phyloP scores from a whole-genome alignment of 1,140 invertebrate genomes.

The Drosophila pallidifrons region DNA sequence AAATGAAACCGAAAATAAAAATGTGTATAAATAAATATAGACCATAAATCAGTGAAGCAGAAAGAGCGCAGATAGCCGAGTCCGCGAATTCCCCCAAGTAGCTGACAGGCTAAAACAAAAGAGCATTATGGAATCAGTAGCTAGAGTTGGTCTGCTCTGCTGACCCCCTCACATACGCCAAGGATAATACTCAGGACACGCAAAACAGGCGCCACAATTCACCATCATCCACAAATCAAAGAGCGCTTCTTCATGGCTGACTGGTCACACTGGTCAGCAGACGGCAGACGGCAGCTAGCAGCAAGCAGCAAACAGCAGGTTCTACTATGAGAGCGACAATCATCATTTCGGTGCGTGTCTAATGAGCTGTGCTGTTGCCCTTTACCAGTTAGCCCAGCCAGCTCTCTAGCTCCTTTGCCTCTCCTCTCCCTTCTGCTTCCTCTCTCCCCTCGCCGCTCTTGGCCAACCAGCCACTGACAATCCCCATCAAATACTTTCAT shows the following conservation, averaged over 20 bases:
- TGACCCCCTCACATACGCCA: no score
- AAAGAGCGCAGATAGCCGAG: constrained; percentile 66
- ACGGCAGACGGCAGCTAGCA: constrained; percentile 12
- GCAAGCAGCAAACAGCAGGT: constrained; percentile 14
- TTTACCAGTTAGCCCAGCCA: neutral
- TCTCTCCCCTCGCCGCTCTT: neutral
- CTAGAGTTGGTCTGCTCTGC: no score
- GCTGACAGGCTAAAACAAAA: constrained; percentile 36
- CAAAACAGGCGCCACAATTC: constrained; percentile 43
- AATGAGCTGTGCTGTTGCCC: constrained; percentile 73
- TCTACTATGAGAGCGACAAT: constrained; percentile 49
- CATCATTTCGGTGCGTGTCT: constrained; percentile 77
- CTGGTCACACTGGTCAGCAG: constrained; percentile 59
- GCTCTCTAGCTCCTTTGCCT: neutral
- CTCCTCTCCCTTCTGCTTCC: neutral
- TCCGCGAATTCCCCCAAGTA: constrained; percentile 31
- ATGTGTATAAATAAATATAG: constrained; percentile 67
- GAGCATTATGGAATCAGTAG: constrained; percentile 19
- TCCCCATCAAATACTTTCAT: constrained; percentile 45
- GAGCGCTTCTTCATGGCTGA: constrained; percentile 66
- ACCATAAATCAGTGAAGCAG: constrained; percentile 76
- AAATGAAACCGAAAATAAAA: constrained; percentile 51
- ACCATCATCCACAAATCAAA: constrained; percentile 69
- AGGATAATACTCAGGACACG: constrained; percentile 26
- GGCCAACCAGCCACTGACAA: constrained; percentile 6